These are phyloP conservation scores for Drosophila nigromelanica DNA, from an alignment of 1,140 invertebrate genomes.

Conservation along the genomic window DNA sequence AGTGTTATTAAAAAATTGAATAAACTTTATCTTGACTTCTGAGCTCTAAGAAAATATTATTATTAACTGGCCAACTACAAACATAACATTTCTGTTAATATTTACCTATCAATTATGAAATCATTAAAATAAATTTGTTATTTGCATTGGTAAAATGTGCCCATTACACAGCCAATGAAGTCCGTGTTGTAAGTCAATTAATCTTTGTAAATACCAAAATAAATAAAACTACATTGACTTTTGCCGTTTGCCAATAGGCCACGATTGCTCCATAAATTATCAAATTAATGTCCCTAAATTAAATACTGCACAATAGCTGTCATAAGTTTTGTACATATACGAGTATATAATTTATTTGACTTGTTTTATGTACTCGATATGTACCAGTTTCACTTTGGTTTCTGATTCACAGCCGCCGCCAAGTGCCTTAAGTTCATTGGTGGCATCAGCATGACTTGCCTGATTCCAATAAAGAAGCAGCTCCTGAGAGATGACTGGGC, in stretches of 20 bases:
- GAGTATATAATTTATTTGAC: neutral
- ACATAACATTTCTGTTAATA: conserved; percentile 1
- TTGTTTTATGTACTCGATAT: neutral
- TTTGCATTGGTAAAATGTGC: conserved; percentile 10
- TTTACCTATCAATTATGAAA: conserved; percentile 22
- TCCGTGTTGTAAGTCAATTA: conserved; percentile 26
- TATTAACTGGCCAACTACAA: neutral
- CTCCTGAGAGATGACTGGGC: conserved; percentile 24
- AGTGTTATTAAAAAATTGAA: no score
- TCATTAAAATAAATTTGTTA: conserved; percentile 6
- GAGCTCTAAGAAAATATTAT: neutral
- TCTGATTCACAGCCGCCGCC: no score
- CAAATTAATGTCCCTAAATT: conserved; percentile 62
- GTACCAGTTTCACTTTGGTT: conserved; percentile 2
- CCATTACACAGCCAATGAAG: neutral
- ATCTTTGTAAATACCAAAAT: conserved; percentile 41
- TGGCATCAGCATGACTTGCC: conserved; percentile 56
- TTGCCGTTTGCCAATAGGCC: conserved; percentile 11
- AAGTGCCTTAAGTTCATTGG: neutral
- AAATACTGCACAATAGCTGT: conserved; percentile 30
- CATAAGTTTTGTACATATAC: neutral
- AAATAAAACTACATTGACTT: conserved; percentile 58
- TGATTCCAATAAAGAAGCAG: conserved; percentile 27
- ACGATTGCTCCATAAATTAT: conserved; percentile 55
- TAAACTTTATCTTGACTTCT: no score